phyloP scores from a whole-genome alignment of 1,140 invertebrate species.

The Pollicipes pollicipes region DNA sequence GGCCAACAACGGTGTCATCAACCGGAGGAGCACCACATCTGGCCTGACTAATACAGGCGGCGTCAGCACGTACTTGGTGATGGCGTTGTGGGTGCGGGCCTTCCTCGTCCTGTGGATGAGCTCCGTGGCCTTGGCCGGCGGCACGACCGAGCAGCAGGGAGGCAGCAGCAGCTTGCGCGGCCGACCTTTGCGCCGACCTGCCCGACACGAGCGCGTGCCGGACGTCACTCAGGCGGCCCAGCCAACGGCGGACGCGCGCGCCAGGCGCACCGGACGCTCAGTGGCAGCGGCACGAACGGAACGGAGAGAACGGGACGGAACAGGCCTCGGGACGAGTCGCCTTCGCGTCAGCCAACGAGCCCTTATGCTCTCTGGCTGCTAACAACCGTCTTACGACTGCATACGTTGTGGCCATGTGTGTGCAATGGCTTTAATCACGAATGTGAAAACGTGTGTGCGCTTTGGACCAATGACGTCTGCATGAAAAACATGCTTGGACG shows the following conservation, averaged over 20 bases:
- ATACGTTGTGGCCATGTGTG: no score
- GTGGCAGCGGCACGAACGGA: neutral
- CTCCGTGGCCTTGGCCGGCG: neutral
- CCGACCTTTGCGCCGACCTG: neutral
- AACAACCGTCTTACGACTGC: no score
- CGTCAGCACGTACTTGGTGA: neutral
- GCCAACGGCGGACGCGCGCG: no score
- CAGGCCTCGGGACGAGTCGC: no score
- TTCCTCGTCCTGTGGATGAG: neutral
- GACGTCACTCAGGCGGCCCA: neutral
- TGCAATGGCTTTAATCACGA: no score
- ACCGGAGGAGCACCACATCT: neutral
- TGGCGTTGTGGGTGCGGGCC: neutral
- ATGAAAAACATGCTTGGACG: no score
- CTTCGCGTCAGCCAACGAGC: no score
- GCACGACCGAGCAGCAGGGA: neutral
- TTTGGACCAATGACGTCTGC: no score
- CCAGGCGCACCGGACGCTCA: neutral
- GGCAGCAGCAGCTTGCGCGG: neutral
- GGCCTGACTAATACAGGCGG: no score
- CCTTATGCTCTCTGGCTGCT: no score
- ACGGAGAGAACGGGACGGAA: no score
- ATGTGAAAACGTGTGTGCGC: no score
- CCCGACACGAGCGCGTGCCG: neutral
- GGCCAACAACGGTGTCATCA: neutral